A percentile compares a stretch with the other conserved stretches of the same genome.
phyloP scores from a whole-genome alignment of 2,888 invertebrate genomes.

The Sipha maydis region DNA sequence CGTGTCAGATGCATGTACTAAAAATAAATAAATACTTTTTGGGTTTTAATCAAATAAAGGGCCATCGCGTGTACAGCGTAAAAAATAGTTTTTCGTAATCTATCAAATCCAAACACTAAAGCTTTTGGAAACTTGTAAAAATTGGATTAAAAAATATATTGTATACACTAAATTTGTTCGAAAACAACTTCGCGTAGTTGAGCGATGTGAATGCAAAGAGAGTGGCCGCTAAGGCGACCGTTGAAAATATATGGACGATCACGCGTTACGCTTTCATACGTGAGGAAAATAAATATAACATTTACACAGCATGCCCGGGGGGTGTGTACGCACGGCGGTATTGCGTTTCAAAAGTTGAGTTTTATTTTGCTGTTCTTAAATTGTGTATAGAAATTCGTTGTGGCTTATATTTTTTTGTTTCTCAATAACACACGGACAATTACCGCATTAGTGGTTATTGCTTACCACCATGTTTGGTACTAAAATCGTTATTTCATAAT shows the following conservation, averaged over 20 bases:
- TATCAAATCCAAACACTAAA: not conserved
- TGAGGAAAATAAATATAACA: constrained; percentile 2
- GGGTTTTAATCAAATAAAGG: not conserved
- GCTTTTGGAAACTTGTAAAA: not conserved
- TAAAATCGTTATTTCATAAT: not conserved
- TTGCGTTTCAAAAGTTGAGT: not conserved
- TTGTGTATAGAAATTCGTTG: not conserved
- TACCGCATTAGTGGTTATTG: not conserved
- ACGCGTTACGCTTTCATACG: not conserved
- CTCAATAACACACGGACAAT: not conserved
- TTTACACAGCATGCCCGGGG: not conserved
- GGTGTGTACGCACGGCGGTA: not conserved
- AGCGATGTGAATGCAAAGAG: not conserved
- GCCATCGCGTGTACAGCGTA: not conserved
- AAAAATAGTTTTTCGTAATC: not conserved
- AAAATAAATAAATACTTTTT: not conserved
- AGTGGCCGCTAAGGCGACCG: not conserved
- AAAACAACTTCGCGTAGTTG: not conserved
- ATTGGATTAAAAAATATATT: not conserved
- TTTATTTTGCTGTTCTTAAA: not conserved
- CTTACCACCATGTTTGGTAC: not conserved
- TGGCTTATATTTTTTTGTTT: not conserved
- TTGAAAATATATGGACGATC: not conserved
- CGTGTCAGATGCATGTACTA: no score
- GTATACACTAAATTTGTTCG: not conserved